Evolutionary conservation across 2,113 vertebrate genomes (phyloP).

Genomic region (Climacteris rufus): DNA sequence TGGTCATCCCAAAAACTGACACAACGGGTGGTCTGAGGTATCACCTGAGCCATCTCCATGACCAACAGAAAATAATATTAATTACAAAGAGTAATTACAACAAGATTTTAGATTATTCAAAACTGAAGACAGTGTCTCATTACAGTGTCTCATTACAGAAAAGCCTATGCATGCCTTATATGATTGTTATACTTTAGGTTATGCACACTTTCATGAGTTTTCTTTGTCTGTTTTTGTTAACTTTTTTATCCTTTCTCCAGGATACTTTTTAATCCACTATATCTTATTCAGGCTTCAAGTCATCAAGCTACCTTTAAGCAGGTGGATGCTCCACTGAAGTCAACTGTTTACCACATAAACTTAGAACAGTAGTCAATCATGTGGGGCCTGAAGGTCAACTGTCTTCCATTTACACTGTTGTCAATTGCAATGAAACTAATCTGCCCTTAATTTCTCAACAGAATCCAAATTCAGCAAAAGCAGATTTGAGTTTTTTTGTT

Average conservation of each 20-base stretch:
- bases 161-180: neutral
- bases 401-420: neutral
- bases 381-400: neutral
- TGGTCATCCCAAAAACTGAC: neutral
- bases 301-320: neutral
- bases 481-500: neutral
- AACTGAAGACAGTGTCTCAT: neutral
- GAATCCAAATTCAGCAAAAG: neutral
- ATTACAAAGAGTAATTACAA: neutral
- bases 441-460: neutral
- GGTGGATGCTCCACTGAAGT: neutral
- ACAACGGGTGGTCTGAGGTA: neutral
- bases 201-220: neutral
- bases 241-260: neutral
- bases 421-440: neutral
- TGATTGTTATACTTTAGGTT: neutral
- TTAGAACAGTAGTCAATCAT: neutral
- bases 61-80: neutral
- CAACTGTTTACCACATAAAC: neutral
- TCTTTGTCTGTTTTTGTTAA: neutral
- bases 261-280: neutral
- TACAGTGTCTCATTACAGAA: neutral
- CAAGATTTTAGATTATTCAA: neutral
- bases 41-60: neutral
- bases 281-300: neutral